Evolutionary conservation across 2,888 invertebrate genomes (phyloP), one percentile per base, ranked within the genome.

Genomic region (Thereva nobilitata): DNA sequence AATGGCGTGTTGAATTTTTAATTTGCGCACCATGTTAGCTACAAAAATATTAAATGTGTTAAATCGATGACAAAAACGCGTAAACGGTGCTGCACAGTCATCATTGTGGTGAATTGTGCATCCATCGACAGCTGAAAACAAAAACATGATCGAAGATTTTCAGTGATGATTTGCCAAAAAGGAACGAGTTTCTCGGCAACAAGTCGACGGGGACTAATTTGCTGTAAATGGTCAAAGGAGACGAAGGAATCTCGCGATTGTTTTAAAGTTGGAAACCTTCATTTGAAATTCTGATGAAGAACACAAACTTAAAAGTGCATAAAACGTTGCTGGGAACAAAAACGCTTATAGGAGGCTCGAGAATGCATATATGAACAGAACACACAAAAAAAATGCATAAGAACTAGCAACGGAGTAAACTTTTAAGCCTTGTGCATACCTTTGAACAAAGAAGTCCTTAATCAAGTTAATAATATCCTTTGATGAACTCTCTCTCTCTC

Each of bases 1-100:
- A 50, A 50, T 61, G 61, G 61, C 61, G 61, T 50, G 61, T 50
- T 61, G 61, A 61, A 50, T 50, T 50, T 50, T 61, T 61, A 61
- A 61, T 61, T 50, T 35, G 50, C 41, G 49, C 53, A 37, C 54
- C 64, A 64, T 64, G 38, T 54, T 53, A 38, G 54, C 44, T 42
- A 52, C 12, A 64, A 53, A 45, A 50, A 55, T 53, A 47, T 47
- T 38, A 64, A 55, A 64, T 54, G 64, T 64, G 64, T 55, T 47
- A 64, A 64, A 37, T 54, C 4, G 37, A 4, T 37, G 38, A 38
- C 40, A 64, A 64, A 64, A 64, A 64, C 38, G 54, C 64, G 64
- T 45, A 45, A 55, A 41, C 45, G 10, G 9, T 23, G 23, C 23
- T 23, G 23, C 23, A 23, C 23, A 2, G 23, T 23, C 23, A 2